Percentiles rank a stretch among this genome's conserved stretches.
phyloP scores from a whole-genome alignment of 1,140 invertebrate species.

The Chironomus striatipennis region DNA sequence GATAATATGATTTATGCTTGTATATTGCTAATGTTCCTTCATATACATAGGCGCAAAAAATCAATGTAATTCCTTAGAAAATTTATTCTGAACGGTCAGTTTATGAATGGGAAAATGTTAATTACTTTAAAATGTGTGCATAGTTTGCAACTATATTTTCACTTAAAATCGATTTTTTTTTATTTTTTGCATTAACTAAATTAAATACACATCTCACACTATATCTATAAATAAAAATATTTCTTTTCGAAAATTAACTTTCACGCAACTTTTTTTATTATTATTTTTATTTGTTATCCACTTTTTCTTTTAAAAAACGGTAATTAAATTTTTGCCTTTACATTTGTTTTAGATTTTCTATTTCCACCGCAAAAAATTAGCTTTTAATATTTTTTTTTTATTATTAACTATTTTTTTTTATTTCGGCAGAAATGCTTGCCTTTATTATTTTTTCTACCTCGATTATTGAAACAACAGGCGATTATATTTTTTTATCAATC shows the following conservation, averaged over 20 bases:
- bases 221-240: too few species aligned
- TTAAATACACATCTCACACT: background rate
- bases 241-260: background rate
- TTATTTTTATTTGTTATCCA: background rate
- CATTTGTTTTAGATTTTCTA: too few species aligned
- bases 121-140: background rate
- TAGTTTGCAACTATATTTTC: background rate
- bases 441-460: too few species aligned
- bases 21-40: background rate
- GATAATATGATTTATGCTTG: background rate
- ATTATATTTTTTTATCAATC: too few species aligned
- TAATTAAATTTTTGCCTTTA: too few species aligned
- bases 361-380: too few species aligned
- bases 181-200: background rate
- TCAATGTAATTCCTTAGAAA: slow-evolving; percentile 17
- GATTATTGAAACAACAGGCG: too few species aligned
- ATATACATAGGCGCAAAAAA: background rate
- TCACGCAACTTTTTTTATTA: background rate
- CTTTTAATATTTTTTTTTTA: too few species aligned
- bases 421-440: background rate
- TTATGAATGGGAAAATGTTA: too few species aligned
- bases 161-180: slow-evolving; percentile 2
- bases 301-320: too few species aligned
- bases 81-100: background rate
- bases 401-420: background rate